phyloP scores from a whole-genome alignment of 2,113 vertebrate species.

The Anolis carolinensis region DNA sequence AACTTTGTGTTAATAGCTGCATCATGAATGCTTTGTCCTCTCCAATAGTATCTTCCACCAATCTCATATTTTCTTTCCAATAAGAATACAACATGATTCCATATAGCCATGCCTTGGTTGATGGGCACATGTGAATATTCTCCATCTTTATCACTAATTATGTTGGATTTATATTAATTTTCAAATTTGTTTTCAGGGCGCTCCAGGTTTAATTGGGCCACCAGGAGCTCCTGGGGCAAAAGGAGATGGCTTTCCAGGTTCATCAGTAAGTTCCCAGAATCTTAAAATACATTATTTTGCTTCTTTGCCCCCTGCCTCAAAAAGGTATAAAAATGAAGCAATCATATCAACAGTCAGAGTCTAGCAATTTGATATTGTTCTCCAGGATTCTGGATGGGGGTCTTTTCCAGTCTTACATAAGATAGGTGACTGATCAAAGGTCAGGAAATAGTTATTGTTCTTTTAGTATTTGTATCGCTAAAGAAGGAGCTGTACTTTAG shows the following conservation, averaged over 20 bases:
- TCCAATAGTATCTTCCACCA: neutral
- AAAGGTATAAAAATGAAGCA: neutral
- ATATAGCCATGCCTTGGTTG: neutral
- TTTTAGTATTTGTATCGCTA: neutral
- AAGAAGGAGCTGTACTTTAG: neutral
- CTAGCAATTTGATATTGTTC: neutral
- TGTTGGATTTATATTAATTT: slow-evolving; percentile 28
- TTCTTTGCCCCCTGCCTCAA: neutral
- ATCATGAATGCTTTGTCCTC: neutral
- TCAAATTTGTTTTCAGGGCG: slow-evolving; percentile 58
- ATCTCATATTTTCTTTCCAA: neutral
- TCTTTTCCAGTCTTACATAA: neutral
- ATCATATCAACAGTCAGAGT: neutral
- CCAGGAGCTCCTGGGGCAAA: slow-evolving; percentile 77
- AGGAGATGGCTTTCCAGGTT: slow-evolving; percentile 81
- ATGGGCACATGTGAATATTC: neutral
- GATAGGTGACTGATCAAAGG: too few relatives aligned
- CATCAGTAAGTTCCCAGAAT: slow-evolving; percentile 72
- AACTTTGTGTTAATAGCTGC: neutral
- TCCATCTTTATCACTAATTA: neutral
- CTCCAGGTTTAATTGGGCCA: slow-evolving; percentile 67
- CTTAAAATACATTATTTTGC: neutral
- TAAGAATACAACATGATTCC: neutral
- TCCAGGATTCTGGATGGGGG: neutral
- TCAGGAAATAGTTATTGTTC: neutral